Evolutionary conservation across 2,113 vertebrate genomes (phyloP).

Genomic region (Rhinogobius similis): DNA sequence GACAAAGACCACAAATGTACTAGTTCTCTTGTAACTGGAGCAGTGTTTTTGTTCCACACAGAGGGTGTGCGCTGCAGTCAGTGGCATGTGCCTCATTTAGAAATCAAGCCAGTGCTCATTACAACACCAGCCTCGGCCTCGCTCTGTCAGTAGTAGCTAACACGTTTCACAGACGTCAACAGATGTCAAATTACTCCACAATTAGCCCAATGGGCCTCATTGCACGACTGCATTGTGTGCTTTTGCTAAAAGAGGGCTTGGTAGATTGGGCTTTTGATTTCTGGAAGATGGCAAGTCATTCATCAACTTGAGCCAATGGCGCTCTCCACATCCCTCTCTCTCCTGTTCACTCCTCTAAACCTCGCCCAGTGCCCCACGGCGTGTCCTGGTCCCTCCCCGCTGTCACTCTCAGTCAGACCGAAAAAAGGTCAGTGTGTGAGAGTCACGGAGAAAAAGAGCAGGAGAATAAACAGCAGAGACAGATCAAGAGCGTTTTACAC

Average conservation of each 20-base stretch:
- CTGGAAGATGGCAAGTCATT: conserved; percentile 74
- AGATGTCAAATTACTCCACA: conserved; percentile 79
- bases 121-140: conserved; percentile 45
- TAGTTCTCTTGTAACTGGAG: conserved; percentile 65
- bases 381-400: conserved; percentile 44
- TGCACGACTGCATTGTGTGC: conserved; percentile 60
- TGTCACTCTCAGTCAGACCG: conserved; percentile 71
- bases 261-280: conserved; percentile 72
- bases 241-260: conserved; percentile 52
- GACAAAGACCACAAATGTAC: conserved; percentile 67
- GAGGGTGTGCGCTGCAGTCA: conserved; percentile 54
- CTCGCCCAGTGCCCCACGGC: conserved; percentile 40
- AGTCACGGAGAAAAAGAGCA: conserved; percentile 73
- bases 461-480: conserved; percentile 80
- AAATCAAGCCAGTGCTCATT: conserved; percentile 71
- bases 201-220: conserved; percentile 70
- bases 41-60: conserved; percentile 70
- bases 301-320: conserved; percentile 57
- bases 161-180: conserved; percentile 67
- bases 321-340: conserved; percentile 29
- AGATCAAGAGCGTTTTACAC: conserved; percentile 83
- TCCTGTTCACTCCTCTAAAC: conserved; percentile 44
- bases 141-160: conserved; percentile 58
- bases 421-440: conserved; percentile 76
- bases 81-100: conserved; percentile 67